Conservation (phyloP, 1,140 invertebrate genomes). For the Psilanteris sp. region DNA sequence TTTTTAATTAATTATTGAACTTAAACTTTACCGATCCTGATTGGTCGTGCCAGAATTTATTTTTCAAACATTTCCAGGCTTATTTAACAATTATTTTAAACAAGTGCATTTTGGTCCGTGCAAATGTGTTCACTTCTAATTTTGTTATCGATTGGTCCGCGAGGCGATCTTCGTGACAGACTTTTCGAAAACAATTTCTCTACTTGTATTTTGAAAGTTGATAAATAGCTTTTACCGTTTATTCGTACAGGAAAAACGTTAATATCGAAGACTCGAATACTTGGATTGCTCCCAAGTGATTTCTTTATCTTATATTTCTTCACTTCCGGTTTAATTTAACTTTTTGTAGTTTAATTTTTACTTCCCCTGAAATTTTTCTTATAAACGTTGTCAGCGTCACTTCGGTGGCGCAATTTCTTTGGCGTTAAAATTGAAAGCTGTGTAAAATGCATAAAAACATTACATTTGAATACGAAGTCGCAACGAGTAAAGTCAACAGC, state of each 20-base stretch:
- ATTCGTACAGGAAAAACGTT: constrained; percentile 10
- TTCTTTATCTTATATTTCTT: neutral
- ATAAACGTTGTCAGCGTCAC: too few species aligned
- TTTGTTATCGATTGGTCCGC: neutral
- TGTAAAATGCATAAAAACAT: constrained; percentile 42
- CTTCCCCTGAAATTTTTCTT: too few species aligned
- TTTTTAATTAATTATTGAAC: too few species aligned
- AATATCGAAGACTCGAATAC: constrained; percentile 7
- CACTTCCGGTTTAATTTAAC: neutral
- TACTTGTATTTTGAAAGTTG: constrained; percentile 8
- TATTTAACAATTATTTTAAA: constrained; percentile 47
- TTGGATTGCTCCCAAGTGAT: neutral
- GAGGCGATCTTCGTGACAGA: too few species aligned
- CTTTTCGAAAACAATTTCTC: too few species aligned
- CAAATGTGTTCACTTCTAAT: constrained; percentile 30
- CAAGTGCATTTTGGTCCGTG: constrained; percentile 64
- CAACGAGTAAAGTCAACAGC: constrained; percentile 22
- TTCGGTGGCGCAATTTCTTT: constrained; percentile 3
- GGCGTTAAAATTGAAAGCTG: constrained; percentile 22
- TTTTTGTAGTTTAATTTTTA: too few species aligned
- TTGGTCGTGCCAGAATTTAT: neutral
- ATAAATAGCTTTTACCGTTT: constrained; percentile 17
- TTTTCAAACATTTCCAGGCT: constrained; percentile 1
- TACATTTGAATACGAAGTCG: constrained; percentile 23
- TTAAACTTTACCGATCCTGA: constrained; percentile 1